phyloP scores from a whole-genome alignment of 2,888 invertebrate genomes.

The Sesia bembeciformis region DNA sequence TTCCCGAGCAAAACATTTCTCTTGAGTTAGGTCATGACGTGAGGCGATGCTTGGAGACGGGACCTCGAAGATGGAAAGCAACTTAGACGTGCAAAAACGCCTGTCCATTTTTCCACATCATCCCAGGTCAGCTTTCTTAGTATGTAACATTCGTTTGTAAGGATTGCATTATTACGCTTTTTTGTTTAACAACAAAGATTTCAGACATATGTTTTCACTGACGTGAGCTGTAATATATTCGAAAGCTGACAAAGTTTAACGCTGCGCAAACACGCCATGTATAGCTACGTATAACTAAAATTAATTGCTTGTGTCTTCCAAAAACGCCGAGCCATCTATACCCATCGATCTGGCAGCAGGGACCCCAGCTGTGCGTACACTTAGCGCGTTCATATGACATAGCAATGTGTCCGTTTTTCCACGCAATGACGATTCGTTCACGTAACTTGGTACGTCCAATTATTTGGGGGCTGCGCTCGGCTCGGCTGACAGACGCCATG shows the following conservation, averaged over 20 bases:
- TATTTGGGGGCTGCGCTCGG: slow-evolving; percentile 32
- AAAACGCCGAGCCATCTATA: slow-evolving; percentile 15
- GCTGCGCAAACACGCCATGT: slow-evolving; percentile 1
- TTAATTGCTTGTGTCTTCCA: slow-evolving; percentile 11
- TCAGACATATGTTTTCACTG: no score
- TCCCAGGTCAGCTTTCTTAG: slow-evolving; percentile 9
- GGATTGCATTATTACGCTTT: neutral
- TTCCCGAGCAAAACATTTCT: slow-evolving; percentile 42
- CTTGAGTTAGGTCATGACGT: slow-evolving; percentile 38
- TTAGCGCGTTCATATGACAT: slow-evolving; percentile 12
- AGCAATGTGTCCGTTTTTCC: slow-evolving; percentile 14
- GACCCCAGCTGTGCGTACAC: slow-evolving; percentile 2
- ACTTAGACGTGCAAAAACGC: slow-evolving; percentile 23
- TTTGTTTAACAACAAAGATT: no score
- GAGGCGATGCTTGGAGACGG: slow-evolving; percentile 19
- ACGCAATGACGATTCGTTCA: slow-evolving; percentile 24
- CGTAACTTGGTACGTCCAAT: slow-evolving; percentile 30
- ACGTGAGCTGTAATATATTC: neutral
- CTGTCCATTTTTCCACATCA: slow-evolving; percentile 22
- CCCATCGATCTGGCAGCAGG: slow-evolving; percentile 12
- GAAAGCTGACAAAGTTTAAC: neutral
- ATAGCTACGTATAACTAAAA: slow-evolving; percentile 3
- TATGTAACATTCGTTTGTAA: neutral
- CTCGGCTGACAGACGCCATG: slow-evolving; percentile 29
- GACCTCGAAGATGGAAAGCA: slow-evolving; percentile 16